phyloP scores from a whole-genome alignment of 1,140 invertebrate species.

The Aphelenchoides fujianensis region DNA sequence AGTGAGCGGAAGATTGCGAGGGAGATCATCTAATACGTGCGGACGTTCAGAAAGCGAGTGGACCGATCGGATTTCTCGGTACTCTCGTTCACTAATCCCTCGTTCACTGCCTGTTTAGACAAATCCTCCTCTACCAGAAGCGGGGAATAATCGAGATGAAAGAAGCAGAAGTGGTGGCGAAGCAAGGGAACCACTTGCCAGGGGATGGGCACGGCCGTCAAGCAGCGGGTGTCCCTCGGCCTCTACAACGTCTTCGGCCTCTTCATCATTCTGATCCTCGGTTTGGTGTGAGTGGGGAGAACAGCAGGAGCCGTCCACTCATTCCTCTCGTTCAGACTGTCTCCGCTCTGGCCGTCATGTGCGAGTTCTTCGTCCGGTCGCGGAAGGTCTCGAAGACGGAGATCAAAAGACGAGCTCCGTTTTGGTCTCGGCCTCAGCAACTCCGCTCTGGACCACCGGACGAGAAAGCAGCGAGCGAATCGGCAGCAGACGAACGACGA shows the following conservation, averaged over 20 bases:
- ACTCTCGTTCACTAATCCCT: no score
- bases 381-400: constrained; percentile 36
- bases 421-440: background rate
- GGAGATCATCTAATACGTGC: background rate
- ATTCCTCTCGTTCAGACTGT: background rate
- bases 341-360: constrained; percentile 34
- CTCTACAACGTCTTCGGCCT: constrained; percentile 60
- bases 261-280: constrained; percentile 56
- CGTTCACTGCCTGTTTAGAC: no score
- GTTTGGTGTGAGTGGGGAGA: constrained; percentile 37
- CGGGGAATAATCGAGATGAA: constrained; percentile 62
- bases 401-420: constrained; percentile 18
- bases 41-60: constrained; percentile 56
- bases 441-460: background rate
- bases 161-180: constrained; percentile 62
- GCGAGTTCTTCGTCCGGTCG: constrained; percentile 29
- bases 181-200: constrained; percentile 60
- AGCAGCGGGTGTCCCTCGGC: constrained; percentile 57
- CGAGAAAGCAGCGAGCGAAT: background rate
- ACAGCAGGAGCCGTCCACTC: background rate
- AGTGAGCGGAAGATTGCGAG: constrained; percentile 24
- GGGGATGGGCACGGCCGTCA: constrained; percentile 58
- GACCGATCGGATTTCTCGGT: constrained; percentile 57
- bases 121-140: constrained; percentile 61
- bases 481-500: background rate